These are phyloP conservation scores for Exocentrus adspersus DNA, from an alignment of 2,888 invertebrate species.

Conservation along the genomic window DNA sequence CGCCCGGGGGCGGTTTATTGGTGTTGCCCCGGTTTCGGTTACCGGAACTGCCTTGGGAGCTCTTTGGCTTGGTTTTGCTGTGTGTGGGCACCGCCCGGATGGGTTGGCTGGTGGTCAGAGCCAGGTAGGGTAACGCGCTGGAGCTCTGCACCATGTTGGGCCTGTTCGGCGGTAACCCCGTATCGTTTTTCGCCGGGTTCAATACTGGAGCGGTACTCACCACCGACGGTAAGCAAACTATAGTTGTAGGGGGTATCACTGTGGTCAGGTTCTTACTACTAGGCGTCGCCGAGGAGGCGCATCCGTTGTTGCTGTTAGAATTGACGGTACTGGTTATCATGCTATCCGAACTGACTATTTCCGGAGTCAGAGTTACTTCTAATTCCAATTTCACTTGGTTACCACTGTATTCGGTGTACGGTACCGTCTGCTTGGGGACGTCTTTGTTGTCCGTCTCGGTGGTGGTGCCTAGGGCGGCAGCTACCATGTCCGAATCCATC, in stretches of 20 bases:
- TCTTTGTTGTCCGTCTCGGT: conserved; percentile 39
- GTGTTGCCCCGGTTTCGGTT: conserved; percentile 66
- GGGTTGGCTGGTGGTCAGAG: conserved; percentile 66
- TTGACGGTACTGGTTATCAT: conserved; percentile 68
- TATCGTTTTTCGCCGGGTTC: conserved; percentile 52
- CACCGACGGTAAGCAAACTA: conserved; percentile 65
- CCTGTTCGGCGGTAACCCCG: conserved; percentile 40
- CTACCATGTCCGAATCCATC: conserved; percentile 65
- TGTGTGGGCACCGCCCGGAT: conserved; percentile 64
- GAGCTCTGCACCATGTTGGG: conserved; percentile 63
- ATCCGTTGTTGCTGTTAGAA: conserved; percentile 49
- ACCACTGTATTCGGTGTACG: conserved; percentile 48
- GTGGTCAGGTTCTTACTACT: conserved; percentile 58
- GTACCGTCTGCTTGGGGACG: conserved; percentile 18
- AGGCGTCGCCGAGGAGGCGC: conserved; percentile 54
- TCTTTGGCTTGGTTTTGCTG: conserved; percentile 61
- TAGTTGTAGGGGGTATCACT: conserved; percentile 67
- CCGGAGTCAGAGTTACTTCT: conserved; percentile 71
- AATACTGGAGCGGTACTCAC: conserved; percentile 56
- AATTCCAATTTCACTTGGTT: conserved; percentile 67
- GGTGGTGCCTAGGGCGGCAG: conserved; percentile 63
- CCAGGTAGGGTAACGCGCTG: conserved; percentile 65
- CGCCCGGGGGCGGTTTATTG: conserved; percentile 86
- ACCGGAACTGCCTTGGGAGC: conserved; percentile 28
- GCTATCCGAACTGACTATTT: conserved; percentile 66